Evolutionary conservation across 2,113 vertebrate species (phyloP).

Genomic region (Donacobius atricapilla): DNA sequence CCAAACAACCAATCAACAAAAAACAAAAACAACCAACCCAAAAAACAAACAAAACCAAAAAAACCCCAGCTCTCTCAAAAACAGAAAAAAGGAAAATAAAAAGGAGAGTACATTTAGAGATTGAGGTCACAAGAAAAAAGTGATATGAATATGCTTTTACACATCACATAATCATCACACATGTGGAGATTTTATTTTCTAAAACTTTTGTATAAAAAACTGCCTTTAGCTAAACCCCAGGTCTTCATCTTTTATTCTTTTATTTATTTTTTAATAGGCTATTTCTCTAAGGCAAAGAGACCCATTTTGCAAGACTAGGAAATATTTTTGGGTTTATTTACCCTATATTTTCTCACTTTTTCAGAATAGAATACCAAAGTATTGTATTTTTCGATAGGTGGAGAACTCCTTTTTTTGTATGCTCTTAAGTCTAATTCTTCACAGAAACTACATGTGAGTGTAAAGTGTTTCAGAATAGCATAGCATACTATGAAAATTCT

Average conservation of each 20-base stretch:
- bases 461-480: not conserved
- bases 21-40: not conserved
- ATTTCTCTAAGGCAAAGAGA: not conserved
- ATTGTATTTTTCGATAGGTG: not conserved
- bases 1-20: rapidly evolving
- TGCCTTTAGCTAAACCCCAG: not conserved
- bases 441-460: not conserved
- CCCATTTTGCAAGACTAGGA: not conserved
- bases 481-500: not conserved
- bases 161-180: not conserved
- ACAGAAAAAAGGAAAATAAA: not conserved
- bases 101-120: rapidly evolving
- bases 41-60: not conserved
- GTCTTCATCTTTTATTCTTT: rapidly evolving
- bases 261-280: not conserved
- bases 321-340: not conserved
- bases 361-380: not conserved
- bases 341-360: not conserved
- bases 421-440: not conserved
- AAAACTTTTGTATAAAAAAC: not conserved
- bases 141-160: not conserved
- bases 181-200: not conserved
- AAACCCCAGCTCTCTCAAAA: too few species aligned
- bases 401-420: not conserved
- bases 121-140: not conserved